Evolutionary conservation across 1,140 invertebrate genomes (phyloP).

Genomic region (Zaprionus gabonicus): DNA sequence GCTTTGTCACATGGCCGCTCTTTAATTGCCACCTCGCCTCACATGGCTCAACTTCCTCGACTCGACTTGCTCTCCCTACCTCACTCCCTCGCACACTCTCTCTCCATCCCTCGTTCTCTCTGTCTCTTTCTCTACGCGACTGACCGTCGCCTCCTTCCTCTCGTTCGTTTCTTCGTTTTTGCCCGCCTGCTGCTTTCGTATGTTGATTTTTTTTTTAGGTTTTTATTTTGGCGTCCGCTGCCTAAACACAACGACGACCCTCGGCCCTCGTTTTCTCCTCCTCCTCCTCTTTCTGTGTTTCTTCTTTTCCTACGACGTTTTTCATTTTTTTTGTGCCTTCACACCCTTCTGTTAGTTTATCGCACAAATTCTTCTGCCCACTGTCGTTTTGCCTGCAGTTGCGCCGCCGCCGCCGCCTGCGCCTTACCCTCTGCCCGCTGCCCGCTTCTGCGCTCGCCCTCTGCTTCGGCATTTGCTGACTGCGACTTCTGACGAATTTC

Average conservation of each 20-base stretch:
- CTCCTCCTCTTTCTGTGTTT: conserved; percentile 39
- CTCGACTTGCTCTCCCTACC: conserved; percentile 22
- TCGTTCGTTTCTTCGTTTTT: conserved; percentile 17
- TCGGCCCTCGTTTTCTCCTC: conserved; percentile 31
- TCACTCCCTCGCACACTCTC: conserved; percentile 20
- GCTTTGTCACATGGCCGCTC: conserved; percentile 76
- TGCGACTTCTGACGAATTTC: conserved; percentile 66
- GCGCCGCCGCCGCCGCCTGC: background rate
- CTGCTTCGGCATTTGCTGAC: conserved; percentile 17
- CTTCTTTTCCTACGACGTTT: conserved; percentile 18
- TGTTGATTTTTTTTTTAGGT: conserved; percentile 73
- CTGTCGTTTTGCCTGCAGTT: conserved; percentile 51
- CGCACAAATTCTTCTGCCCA: conserved; percentile 48
- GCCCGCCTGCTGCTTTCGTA: conserved; percentile 68
- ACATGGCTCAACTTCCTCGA: conserved; percentile 46
- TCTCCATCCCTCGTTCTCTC: conserved; percentile 6
- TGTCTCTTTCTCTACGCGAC: conserved; percentile 46
- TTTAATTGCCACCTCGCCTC: conserved; percentile 67
- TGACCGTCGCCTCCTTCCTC: conserved; percentile 64
- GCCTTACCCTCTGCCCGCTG: conserved; percentile 21
- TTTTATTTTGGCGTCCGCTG: conserved; percentile 70
- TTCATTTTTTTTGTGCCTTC: conserved; percentile 39
- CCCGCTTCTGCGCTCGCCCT: conserved; percentile 2
- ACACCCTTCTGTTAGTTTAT: conserved; percentile 60
- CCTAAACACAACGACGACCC: conserved; percentile 41